These are phyloP conservation scores for Prionailurus bengalensis DNA, from an alignment of 2,113 vertebrate species.

Conservation along the genomic window DNA sequence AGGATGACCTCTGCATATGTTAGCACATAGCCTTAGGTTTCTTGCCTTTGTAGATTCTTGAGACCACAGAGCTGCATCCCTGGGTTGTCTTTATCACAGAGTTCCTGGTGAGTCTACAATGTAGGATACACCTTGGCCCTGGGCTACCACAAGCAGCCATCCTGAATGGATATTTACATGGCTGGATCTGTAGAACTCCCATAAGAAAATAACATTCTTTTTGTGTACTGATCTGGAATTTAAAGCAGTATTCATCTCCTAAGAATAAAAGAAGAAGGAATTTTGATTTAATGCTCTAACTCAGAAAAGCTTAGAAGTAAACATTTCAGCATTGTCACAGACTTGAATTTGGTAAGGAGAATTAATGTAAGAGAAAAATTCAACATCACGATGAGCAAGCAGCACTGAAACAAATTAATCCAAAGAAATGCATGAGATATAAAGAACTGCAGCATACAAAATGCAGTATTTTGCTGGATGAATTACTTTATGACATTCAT, in stretches of 20 bases:
- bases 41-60: neutral
- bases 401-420: constrained; percentile 25
- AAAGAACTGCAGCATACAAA: neutral
- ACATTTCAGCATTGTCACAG: constrained; percentile 8
- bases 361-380: constrained; percentile 62
- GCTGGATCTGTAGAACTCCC: neutral
- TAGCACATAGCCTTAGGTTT: neutral
- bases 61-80: neutral
- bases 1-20: fast-evolving
- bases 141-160: neutral
- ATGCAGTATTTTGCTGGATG: neutral
- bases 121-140: neutral
- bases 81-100: neutral
- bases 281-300: constrained; percentile 21
- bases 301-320: neutral
- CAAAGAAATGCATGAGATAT: neutral
- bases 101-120: neutral
- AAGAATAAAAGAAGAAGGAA: constrained; percentile 7
- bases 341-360: neutral
- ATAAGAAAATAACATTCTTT: neutral
- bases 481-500: constrained; percentile 45
- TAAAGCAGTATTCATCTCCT: neutral
- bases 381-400: constrained; percentile 6
- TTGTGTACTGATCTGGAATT: neutral
- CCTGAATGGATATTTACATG: neutral